phyloP scores from a whole-genome alignment of 2,113 vertebrate genomes.

The Pseudorhombus dupliciocellatus region DNA sequence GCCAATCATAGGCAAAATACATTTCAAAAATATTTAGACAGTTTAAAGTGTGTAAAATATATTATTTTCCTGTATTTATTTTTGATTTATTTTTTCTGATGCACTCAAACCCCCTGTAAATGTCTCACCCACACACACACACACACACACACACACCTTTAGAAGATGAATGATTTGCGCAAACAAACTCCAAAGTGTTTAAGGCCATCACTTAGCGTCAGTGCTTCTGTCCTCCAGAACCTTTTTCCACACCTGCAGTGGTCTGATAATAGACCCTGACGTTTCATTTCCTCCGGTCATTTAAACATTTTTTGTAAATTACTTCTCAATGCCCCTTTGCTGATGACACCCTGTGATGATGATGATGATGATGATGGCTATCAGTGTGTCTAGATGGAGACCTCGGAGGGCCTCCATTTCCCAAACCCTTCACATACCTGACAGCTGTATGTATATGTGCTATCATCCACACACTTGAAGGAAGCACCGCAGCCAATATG shows the following conservation, averaged over 20 bases:
- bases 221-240: slow-evolving; percentile 61
- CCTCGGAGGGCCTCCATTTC: slow-evolving; percentile 70
- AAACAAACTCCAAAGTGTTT: slow-evolving; percentile 73
- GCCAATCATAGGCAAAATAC: not conserved
- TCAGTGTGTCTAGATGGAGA: slow-evolving; percentile 72
- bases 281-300: slow-evolving; percentile 76
- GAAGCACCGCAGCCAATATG: slow-evolving; percentile 72
- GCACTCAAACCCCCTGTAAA: slow-evolving; percentile 4
- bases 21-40: not conserved
- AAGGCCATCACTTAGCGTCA: slow-evolving; percentile 67
- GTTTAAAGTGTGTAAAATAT: not conserved
- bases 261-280: slow-evolving; percentile 65
- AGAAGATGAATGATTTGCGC: slow-evolving; percentile 56
- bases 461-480: slow-evolving; percentile 70
- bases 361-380: slow-evolving; percentile 71
- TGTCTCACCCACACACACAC: not conserved
- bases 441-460: slow-evolving; percentile 81
- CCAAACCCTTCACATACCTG: slow-evolving; percentile 74
- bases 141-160: slow-evolving; percentile 2
- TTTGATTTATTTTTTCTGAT: not conserved
- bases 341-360: slow-evolving; percentile 67
- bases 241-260: slow-evolving; percentile 39
- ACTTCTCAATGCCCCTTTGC: slow-evolving; percentile 69
- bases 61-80: not conserved
- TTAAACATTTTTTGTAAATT: slow-evolving; percentile 76